Percentiles rank a stretch among this genome's conserved stretches.
These are phyloP conservation scores for Aporrectodea caliginosa DNA, from an alignment of 1,140 invertebrate species.

Conservation along the genomic window DNA sequence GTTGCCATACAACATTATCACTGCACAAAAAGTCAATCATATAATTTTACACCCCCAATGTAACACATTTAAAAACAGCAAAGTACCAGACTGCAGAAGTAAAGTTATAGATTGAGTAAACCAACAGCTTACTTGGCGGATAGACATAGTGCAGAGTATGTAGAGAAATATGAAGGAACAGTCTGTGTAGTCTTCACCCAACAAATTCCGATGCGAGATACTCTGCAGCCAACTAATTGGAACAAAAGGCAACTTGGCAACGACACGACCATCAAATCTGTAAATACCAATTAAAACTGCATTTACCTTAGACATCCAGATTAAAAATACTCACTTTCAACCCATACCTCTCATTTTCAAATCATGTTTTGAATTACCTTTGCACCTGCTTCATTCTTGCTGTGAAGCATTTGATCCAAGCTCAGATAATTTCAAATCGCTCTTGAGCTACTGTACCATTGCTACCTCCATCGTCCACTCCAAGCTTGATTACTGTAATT, in stretches of 20 bases:
- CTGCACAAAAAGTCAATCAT: neutral
- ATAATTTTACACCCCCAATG: neutral
- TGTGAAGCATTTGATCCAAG: too few species aligned
- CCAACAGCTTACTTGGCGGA: conserved; percentile 68
- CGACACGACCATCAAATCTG: conserved; percentile 96
- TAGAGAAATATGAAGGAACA: conserved; percentile 99
- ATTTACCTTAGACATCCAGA: too few species aligned
- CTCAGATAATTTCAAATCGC: too few species aligned
- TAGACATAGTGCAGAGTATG: conserved; percentile 99
- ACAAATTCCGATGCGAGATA: conserved; percentile 89
- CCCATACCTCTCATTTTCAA: too few species aligned
- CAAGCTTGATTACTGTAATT: too few species aligned
- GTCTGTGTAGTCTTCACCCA: conserved; percentile 96
- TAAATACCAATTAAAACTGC: too few species aligned
- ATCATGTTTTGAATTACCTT: too few species aligned
- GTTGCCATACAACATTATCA: neutral
- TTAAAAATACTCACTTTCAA: too few species aligned
- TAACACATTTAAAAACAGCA: neutral
- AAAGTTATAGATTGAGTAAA: neutral
- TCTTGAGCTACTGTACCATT: too few species aligned
- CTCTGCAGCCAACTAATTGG: conserved; percentile 96
- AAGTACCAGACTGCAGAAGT: neutral
- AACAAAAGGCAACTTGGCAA: conserved; percentile 91
- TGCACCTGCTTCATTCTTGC: too few species aligned
- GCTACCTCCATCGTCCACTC: too few species aligned